Percentiles rank a stretch among this genome's conserved stretches.
phyloP scores from a whole-genome alignment of 2,113 vertebrate species.

The Mixornis gularis region DNA sequence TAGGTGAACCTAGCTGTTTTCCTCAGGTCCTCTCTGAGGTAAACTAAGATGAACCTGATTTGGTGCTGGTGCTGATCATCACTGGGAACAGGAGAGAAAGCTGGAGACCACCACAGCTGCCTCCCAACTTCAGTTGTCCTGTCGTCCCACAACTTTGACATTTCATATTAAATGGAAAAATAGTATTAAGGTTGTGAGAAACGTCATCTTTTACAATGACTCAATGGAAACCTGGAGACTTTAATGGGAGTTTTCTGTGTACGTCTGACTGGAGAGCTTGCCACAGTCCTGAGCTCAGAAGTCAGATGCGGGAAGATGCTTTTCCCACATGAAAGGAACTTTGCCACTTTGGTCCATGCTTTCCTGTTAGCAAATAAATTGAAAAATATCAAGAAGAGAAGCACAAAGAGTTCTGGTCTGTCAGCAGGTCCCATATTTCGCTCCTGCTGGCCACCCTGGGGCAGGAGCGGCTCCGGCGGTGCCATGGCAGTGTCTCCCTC shows the following conservation, averaged over 20 bases:
- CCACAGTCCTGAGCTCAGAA: not conserved
- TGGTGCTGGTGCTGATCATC: not conserved
- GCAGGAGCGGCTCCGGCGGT: too few relatives aligned
- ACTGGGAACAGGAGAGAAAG: not conserved
- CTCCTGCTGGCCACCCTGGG: not conserved
- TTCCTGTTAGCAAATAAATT: not conserved
- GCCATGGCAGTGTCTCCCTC: not conserved
- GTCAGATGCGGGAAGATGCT: not conserved
- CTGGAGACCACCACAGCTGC: not conserved
- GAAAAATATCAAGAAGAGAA: not conserved
- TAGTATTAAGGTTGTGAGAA: not conserved
- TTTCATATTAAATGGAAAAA: not conserved
- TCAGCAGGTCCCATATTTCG: too few relatives aligned
- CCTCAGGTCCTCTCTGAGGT: too few relatives aligned
- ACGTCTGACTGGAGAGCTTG: not conserved
- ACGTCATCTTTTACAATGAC: not conserved
- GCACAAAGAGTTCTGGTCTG: too few relatives aligned
- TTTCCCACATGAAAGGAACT: not conserved
- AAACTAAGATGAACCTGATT: not conserved
- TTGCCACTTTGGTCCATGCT: not conserved
- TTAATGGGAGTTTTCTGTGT: not conserved
- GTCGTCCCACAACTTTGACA: not conserved
- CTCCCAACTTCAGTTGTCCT: too few relatives aligned
- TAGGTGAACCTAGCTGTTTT: not conserved
- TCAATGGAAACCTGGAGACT: not conserved